Evolutionary conservation across 2,797 vertebrate species (phyloP).

Genomic region (Chrosomus eos): DNA sequence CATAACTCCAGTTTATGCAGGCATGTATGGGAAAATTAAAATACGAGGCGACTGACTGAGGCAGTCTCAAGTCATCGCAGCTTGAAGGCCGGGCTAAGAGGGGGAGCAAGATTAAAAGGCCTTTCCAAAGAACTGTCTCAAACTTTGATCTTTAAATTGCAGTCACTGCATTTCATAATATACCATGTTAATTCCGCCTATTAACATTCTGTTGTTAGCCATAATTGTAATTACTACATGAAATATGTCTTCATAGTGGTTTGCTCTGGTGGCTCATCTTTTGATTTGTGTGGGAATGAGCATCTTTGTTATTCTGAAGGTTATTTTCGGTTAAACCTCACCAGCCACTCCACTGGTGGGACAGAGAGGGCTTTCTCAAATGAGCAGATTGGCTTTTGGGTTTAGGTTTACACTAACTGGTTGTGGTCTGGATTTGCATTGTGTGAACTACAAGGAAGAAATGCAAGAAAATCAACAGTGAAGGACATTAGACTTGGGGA

Average conservation of each 20-base stretch:
- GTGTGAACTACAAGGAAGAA: constrained; percentile 56
- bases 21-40: constrained; percentile 59
- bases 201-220: constrained; percentile 62
- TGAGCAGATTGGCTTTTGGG: constrained; percentile 61
- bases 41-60: constrained; percentile 47
- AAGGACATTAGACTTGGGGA: constrained; percentile 1
- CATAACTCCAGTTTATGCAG: constrained; percentile 38
- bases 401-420: constrained; percentile 61
- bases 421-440: constrained; percentile 66
- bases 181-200: constrained; percentile 60
- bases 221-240: constrained; percentile 39
- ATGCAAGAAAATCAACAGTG: constrained; percentile 50
- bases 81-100: constrained; percentile 34
- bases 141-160: constrained; percentile 71
- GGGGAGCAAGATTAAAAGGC: constrained; percentile 50
- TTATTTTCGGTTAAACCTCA: constrained; percentile 31
- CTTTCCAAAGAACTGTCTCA: constrained; percentile 58
- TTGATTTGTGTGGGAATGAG: constrained; percentile 45
- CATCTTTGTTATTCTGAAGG: constrained; percentile 49
- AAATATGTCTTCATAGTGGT: constrained; percentile 28
- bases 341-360: constrained; percentile 27
- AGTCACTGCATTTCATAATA: constrained; percentile 63
- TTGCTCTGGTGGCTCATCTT: constrained; percentile 55
- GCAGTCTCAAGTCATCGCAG: constrained; percentile 36
- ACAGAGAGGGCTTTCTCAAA: constrained; percentile 57